A percentile compares a stretch with the other conserved stretches of the same genome.
These are phyloP conservation scores for Mormyrops attenuatus DNA, from an alignment of 2,797 vertebrate species.

Conservation along the genomic window DNA sequence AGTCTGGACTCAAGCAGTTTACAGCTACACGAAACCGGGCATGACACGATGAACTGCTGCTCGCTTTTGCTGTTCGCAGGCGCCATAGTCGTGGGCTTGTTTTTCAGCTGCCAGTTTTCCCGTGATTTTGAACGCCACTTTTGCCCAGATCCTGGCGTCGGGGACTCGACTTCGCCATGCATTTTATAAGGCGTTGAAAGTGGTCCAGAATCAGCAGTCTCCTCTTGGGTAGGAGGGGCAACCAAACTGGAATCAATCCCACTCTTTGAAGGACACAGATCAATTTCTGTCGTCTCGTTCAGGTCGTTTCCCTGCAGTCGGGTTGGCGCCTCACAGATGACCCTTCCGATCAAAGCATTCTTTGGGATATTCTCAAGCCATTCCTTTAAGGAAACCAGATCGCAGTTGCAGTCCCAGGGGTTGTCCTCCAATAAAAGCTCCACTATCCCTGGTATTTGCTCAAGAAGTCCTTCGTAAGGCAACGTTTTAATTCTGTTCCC, in stretches of 20 bases:
- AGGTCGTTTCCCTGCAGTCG: slow-evolving; percentile 95
- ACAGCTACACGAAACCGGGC: slow-evolving; percentile 83
- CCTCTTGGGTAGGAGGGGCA: slow-evolving; percentile 85
- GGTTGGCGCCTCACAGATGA: slow-evolving; percentile 94
- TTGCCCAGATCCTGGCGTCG: slow-evolving; percentile 71
- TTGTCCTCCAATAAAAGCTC: slow-evolving; percentile 98
- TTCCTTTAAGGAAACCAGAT: slow-evolving; percentile 87
- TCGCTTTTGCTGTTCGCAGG: slow-evolving; percentile 59
- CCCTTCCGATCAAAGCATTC: slow-evolving; percentile 90
- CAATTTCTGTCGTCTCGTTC: slow-evolving; percentile 88
- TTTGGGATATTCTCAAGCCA: slow-evolving; percentile 97
- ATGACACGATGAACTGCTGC: slow-evolving; percentile 60
- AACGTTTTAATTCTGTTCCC: slow-evolving; percentile 96
- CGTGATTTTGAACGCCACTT: slow-evolving; percentile 82
- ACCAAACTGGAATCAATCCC: slow-evolving; percentile 83
- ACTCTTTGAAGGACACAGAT: slow-evolving; percentile 80
- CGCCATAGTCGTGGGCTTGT: slow-evolving; percentile 74
- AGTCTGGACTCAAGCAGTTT: slow-evolving; percentile 78
- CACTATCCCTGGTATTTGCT: slow-evolving; percentile 93
- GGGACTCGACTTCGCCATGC: slow-evolving; percentile 67
- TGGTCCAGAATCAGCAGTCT: slow-evolving; percentile 71
- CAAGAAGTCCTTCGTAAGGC: slow-evolving; percentile 90
- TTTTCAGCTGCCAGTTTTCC: slow-evolving; percentile 94
- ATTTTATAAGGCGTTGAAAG: slow-evolving; percentile 81
- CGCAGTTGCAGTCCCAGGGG: slow-evolving; percentile 96